Base-by-base conservation (phyloP, 1,140 invertebrate genomes). In the Goniozus legneri region DNA sequence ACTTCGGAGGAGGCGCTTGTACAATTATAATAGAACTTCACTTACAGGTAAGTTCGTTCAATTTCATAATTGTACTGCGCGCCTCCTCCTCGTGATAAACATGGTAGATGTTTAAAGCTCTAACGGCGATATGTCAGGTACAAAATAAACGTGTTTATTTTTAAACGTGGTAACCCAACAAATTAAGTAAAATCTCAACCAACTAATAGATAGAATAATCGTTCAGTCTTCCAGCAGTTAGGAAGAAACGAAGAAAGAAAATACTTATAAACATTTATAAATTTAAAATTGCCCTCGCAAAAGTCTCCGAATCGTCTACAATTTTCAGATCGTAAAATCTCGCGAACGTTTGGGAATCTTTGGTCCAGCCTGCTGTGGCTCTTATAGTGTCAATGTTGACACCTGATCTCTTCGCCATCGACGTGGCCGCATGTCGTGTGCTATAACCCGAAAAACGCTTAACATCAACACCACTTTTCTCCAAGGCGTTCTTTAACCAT, bases 361-460 rank as follows among this genome's bases (percentile, higher is more conserved):
- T 30, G 18, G 54, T 52, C 60, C 57, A 60, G 8, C 59, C 56
- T 16, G 54, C 53, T 10, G 50, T 37, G 32, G 45, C 42, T 21
- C 44, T 34, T n/a, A 61, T 61, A 1, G 8, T 16, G 12, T 56
- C 43, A 3, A 54, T 27, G 14, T 38, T 31, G 2, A 54, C 30
- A 3, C 44, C 52, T 0, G 1, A 21, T 43, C 15, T 18, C 1
- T 31, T 30, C 8, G 10, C 48, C 0, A 35, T 6, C 2, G 44
- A 54, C 3, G 47, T 36, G 3, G 51, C 15, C 1, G 47, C 51
- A 35, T 54, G 47, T 24, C 44, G 13, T 8, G 40, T 55, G 13
- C 47, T 50, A 27, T 54, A n/a, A 0, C 34, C 44, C 19, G 38
- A 31, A n/a, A 54, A 50, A 15, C 18, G 10, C 0, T 32, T 12